Evolutionary conservation across 2,888 invertebrate species (phyloP).

Genomic region (Tanypteryx hageni): DNA sequence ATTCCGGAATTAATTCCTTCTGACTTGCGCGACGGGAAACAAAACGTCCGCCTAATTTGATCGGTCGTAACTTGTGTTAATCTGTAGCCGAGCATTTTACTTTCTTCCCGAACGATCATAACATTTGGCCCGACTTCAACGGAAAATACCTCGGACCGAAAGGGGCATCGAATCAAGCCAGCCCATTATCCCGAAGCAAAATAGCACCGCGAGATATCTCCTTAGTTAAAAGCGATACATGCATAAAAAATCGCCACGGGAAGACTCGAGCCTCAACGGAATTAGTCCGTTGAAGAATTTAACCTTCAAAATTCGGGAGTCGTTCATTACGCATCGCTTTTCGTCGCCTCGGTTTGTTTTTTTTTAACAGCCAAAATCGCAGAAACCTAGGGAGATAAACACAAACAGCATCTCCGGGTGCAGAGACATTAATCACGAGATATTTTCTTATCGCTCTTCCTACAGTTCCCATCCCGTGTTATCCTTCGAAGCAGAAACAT

Average conservation of each 20-base stretch:
- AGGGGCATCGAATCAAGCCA: not conserved
- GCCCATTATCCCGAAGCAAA: not conserved
- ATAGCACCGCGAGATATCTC: not conserved
- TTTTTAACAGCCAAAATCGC: no score
- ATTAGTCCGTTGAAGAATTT: not conserved
- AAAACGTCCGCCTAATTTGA: not conserved
- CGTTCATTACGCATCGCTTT: no score
- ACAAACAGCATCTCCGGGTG: no score
- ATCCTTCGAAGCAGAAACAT: no score
- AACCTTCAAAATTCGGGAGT: not conserved
- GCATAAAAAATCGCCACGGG: not conserved
- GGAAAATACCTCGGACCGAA: not conserved
- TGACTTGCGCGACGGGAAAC: not conserved
- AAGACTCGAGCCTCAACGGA: not conserved
- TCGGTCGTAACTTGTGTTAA: not conserved
- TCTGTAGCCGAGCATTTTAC: not conserved
- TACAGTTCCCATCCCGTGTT: no score
- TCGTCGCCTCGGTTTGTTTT: no score
- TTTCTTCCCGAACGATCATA: not conserved
- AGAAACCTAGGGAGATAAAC: no score
- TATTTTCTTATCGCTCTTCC: no score
- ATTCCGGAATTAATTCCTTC: not conserved
- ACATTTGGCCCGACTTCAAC: slow-evolving; percentile 13
- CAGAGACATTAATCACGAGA: no score
- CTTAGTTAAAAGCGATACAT: not conserved